Evolutionary conservation across 2,888 invertebrate genomes (phyloP), one percentile per base, ranked within the genome.

Genomic region (Andrena marginata): DNA sequence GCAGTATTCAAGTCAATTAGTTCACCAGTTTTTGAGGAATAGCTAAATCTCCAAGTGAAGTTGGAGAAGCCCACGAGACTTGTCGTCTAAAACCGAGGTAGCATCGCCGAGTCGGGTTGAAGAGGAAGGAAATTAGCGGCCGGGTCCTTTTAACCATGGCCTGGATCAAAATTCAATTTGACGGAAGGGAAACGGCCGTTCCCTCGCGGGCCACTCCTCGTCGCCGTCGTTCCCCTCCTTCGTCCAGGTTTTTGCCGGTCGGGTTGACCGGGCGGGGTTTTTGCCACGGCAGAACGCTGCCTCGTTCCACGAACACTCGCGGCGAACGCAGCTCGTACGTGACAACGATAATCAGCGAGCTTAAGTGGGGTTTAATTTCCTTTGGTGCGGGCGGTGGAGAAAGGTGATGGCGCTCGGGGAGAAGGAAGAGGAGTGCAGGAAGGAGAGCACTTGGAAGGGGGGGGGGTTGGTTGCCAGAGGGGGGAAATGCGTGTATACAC

Each of bases 291-390:
- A 62, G 65, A 59, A 72, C 74, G 77, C 78, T 35, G 70, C 76
- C 42, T 80, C 86, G 86, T 74, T 88, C 85, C 80, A 68, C 79
- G 70, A 64, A 78, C 68, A 23, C 77, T 83, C 81, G 83, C 62
- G 77, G 75, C 63, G 70, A 72, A 87, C 85, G 85, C 80, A 78
- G 89, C 80, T 77, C 87, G 90, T 93, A 93, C 92, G 93, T 93
- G 93, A 93, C 93, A 92, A 92, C 92, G 92, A 93, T 93, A 92
- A 93, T 93, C 91, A 91, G 91, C 88, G 89, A 89, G 91, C 90
- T 84, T 92, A 92, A 93, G 93, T 92, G 92, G 90, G 91, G 90
- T 91, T 93, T 93, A 93, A 93, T 93, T 93, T 92, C 90, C 89
- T 87, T 89, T 87, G 91, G 92, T 85, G 92, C 91, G 92, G 92